Evolutionary conservation across 2,113 vertebrate genomes (phyloP), one percentile per base, ranked within the genome.

Genomic region (Entomyzon cyanotis): DNA sequence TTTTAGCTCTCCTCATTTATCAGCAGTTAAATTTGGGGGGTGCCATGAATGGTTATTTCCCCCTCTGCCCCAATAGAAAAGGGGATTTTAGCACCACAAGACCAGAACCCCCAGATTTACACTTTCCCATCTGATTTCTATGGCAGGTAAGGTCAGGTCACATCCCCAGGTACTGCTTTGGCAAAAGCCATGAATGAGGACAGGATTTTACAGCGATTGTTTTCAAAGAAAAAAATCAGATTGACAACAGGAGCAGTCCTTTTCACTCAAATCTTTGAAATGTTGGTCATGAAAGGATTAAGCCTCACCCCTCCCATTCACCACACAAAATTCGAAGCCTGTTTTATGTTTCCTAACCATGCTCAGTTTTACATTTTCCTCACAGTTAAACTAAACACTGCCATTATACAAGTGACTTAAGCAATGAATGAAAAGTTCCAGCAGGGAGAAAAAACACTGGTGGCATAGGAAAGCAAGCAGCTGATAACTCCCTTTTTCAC

Each of bases 341-440:
- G 5, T 18, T 92, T 81, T 33, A 6, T 16, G 13, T 31, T 39
- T 64, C 56, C 52, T 59, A 59, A 58, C 44, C 84, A 42, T 23
- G 39, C n/a, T 24, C 41, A 50, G 20, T 49, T 69, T 49, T 11
- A 6, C 46, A 39, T 78, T 89, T 79, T 56, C 78, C 64, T 81
- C 80, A 53, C 67, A 92, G 59, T 53, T 71, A 60, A 85, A 76
- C 12, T 35, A 39, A 88, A 58, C 46, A 9, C 11, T 65, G 12
- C 33, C 12, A 35, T 52, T 59, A 63, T 0, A 82, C 58, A 73
- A 87, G 28, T 35, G 46, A 63, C 63, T 80, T 10, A 39, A 80
- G 30, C 50, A 95, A 76, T 64, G 84, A 75, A 93, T 69, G 53
- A 91, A 46, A 96, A 90, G 62, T 58, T 58, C 90, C 75, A 85